phyloP scores from a whole-genome alignment of 2,888 invertebrate genomes.

The Hofmannophila pseudospretella region DNA sequence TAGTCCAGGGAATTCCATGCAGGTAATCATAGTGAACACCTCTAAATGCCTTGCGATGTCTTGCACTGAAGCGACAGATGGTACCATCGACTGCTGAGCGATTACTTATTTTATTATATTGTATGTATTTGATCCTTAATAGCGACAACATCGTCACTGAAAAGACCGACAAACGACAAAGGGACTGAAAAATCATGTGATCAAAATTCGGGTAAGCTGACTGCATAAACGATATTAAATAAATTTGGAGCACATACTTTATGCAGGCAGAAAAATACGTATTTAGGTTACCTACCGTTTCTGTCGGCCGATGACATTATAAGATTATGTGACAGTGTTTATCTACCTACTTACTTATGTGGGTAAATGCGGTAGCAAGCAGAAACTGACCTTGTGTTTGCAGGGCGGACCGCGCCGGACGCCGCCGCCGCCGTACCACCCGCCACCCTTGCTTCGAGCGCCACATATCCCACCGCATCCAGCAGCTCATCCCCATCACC shows the following conservation, averaged over 20 bases:
- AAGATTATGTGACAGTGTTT: too few relatives aligned
- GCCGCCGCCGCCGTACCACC: conserved; percentile 87
- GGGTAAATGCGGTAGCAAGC: conserved; percentile 1
- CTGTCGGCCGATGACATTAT: neutral
- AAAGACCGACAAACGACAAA: too few relatives aligned
- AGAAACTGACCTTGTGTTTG: conserved; percentile 28
- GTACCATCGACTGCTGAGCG: conserved; percentile 63
- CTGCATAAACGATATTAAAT: too few relatives aligned
- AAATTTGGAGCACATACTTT: too few relatives aligned
- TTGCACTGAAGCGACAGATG: conserved; percentile 45
- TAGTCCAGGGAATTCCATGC: conserved; percentile 84
- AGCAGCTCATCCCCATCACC: conserved; percentile 43
- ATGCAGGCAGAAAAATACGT: too few relatives aligned
- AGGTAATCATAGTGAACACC: conserved; percentile 44
- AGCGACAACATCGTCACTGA: neutral
- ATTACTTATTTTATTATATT: conserved; percentile 24
- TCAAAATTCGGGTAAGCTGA: too few relatives aligned
- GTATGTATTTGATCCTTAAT: conserved; percentile 8
- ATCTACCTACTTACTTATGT: too few relatives aligned
- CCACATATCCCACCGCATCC: conserved; percentile 31
- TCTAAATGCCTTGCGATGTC: conserved; percentile 42
- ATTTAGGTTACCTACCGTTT: too few relatives aligned
- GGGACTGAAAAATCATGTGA: too few relatives aligned
- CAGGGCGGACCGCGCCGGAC: conserved; percentile 82
- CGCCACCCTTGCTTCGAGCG: conserved; percentile 65